Evolutionary conservation across 2,113 vertebrate genomes (phyloP), one percentile per base, ranked within the genome.

Genomic region (Struthidea cinerea): DNA sequence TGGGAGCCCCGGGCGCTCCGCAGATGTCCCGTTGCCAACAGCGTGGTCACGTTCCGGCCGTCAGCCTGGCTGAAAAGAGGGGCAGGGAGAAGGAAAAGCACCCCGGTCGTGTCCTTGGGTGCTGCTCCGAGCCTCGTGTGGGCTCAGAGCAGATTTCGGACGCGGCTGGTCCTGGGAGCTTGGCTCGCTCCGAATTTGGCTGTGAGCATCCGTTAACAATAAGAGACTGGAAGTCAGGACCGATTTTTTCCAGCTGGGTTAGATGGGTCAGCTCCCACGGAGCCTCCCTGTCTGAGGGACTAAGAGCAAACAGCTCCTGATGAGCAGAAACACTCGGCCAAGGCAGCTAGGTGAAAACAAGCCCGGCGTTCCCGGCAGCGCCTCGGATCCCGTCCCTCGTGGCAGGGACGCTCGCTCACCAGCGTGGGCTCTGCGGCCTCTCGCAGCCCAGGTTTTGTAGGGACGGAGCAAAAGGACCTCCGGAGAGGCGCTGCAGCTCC

Each of bases 151-250:
- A 69, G 82, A 32, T 28, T 68, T 81, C 2, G 14, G 77, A 13
- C 1, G 50, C 0, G 16, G 42, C 81, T 11, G 61, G 39, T 87
- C 35, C 87, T 6, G 9, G 64, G 78, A 87, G 84, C 67, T 47
- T 18, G 4, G 57, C 82, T 96, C 67, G 16, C 53, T 39, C 61
- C 0, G 0, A 16, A 83, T 96, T 90, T 88, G 20, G 71, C 16
- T 52, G 73, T 46, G 11, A 63, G 69, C 47, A 41, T 30, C 70
- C 69, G 3, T 93, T 96, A 95, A 96, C 92, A 64, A 60, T 14
- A 90, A 93, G 93, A 88, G 96, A 95, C 96, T 96, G 42, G 76
- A 84, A 97, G 93, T 96, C 96, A 96, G 94, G 95, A 96, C 85
- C 33, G 9, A 91, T 96, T 96, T 95, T 94, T 96, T 96, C 92